A percentile compares a stretch with the other conserved stretches of the same genome.
phyloP scores from a whole-genome alignment of 1,140 invertebrate species.

The Megathymus violae region DNA sequence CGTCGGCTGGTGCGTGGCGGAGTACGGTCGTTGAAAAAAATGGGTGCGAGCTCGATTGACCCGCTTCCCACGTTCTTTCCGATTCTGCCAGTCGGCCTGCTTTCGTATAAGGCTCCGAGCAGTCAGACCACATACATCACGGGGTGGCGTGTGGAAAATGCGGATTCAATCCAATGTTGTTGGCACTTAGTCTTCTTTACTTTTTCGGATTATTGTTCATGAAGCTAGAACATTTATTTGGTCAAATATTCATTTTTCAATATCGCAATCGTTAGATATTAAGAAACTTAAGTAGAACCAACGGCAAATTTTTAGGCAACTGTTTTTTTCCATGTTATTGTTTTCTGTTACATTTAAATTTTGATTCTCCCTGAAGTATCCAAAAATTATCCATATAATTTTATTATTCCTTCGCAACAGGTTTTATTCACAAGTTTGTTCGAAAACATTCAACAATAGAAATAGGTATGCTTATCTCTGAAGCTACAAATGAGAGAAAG shows the following conservation, averaged over 20 bases:
- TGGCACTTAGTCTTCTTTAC: not conserved
- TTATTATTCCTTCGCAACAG: not conserved
- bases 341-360: too few relatives aligned
- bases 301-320: too few relatives aligned
- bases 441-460: slow-evolving; percentile 42
- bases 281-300: too few relatives aligned
- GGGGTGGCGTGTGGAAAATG: slow-evolving; percentile 31
- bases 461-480: slow-evolving; percentile 42
- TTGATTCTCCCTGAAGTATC: too few relatives aligned
- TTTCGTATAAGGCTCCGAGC: slow-evolving; percentile 37
- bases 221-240: too few relatives aligned
- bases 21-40: slow-evolving; percentile 47
- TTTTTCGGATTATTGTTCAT: not conserved
- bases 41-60: slow-evolving; percentile 45
- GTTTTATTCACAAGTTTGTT: slow-evolving; percentile 49
- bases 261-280: too few relatives aligned
- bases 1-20: slow-evolving; percentile 26
- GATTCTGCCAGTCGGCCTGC: slow-evolving; percentile 31
- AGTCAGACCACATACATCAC: slow-evolving; percentile 29
- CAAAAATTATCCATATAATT: not conserved
- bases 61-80: slow-evolving; percentile 52
- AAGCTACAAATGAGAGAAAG: slow-evolving; percentile 37
- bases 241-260: too few relatives aligned
- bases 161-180: slow-evolving; percentile 25
- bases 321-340: too few relatives aligned